Conservation (phyloP, 2,888 invertebrate genomes). For the Drosophila paracracens region DNA sequence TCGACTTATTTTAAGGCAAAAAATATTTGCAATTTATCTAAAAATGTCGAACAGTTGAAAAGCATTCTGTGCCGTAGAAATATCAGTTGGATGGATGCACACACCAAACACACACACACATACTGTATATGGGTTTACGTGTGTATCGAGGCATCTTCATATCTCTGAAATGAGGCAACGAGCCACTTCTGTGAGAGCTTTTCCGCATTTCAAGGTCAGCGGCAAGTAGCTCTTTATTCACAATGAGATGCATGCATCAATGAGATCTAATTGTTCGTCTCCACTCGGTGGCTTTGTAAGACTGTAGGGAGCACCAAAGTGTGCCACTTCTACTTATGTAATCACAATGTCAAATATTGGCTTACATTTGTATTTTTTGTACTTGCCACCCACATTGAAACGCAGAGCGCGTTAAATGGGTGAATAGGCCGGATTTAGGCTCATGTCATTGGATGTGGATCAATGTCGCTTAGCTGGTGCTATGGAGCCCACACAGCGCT, state of each 20-base stretch:
- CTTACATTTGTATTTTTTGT: slow-evolving; percentile 40
- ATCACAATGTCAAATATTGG: slow-evolving; percentile 65
- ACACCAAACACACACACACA: slow-evolving; percentile 5
- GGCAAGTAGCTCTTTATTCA: slow-evolving; percentile 67
- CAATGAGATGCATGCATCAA: slow-evolving; percentile 55
- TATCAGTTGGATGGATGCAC: slow-evolving; percentile 40
- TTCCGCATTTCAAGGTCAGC: slow-evolving; percentile 67
- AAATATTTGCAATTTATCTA: slow-evolving; percentile 35
- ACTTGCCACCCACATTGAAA: slow-evolving; percentile 12
- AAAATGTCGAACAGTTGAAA: slow-evolving; percentile 21
- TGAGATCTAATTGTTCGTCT: slow-evolving; percentile 73
- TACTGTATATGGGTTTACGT: neutral
- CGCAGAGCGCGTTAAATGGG: slow-evolving; percentile 15
- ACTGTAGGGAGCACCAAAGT: slow-evolving; percentile 31
- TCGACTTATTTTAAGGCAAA: slow-evolving; percentile 39
- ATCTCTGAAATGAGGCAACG: slow-evolving; percentile 35
- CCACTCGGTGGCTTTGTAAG: slow-evolving; percentile 45
- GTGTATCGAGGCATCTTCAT: slow-evolving; percentile 50
- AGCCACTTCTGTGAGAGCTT: slow-evolving; percentile 52
- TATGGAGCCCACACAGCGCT: slow-evolving; percentile 13
- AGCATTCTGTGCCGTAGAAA: slow-evolving; percentile 19
- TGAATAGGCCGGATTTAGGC: slow-evolving; percentile 21
- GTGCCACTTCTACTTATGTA: slow-evolving; percentile 46
- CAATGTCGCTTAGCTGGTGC: slow-evolving; percentile 10
- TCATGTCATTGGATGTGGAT: slow-evolving; percentile 24